Evolutionary conservation across 2,797 vertebrate species (phyloP).

Genomic region (Percopsis omiscomaycus): DNA sequence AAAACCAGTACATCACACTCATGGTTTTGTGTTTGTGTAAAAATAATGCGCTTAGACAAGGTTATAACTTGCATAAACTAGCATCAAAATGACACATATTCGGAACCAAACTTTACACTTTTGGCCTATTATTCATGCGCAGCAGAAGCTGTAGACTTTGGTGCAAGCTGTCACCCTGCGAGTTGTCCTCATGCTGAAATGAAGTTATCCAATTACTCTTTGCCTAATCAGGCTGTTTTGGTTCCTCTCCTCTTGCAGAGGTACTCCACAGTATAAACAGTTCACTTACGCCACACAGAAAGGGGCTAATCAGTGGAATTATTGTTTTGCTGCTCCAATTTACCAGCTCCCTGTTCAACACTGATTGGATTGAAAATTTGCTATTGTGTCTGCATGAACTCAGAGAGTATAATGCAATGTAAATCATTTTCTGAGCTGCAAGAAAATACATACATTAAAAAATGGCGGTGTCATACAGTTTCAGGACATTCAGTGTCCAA

Average conservation of each 20-base stretch:
- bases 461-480: conserved; percentile 58
- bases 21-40: too few species aligned
- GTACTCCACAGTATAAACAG: conserved; percentile 99
- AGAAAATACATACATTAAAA: conserved; percentile 72
- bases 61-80: too few species aligned
- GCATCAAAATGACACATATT: conserved; percentile 29
- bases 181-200: conserved; percentile 97
- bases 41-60: too few species aligned
- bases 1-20: conserved; percentile 9
- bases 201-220: conserved; percentile 99
- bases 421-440: conserved; percentile 73
- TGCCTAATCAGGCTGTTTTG: conserved; percentile 99
- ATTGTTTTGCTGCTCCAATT: conserved; percentile 99
- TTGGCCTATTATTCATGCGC: conserved; percentile 81
- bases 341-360: conserved; percentile 96
- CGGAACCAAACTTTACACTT: conserved; percentile 21
- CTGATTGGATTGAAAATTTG: conserved; percentile 99
- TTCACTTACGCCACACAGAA: conserved; percentile 99
- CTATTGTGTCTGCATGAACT: conserved; percentile 81
- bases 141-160: conserved; percentile 90
- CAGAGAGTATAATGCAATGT: conserved; percentile 77
- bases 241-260: conserved; percentile 99
- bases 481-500: conserved; percentile 36
- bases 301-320: conserved; percentile 99
- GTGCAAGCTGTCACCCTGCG: conserved; percentile 95